Evolutionary conservation across 2,113 vertebrate species (phyloP), one percentile per base, ranked within the genome.

Genomic region (Synchiropus splendidus): DNA sequence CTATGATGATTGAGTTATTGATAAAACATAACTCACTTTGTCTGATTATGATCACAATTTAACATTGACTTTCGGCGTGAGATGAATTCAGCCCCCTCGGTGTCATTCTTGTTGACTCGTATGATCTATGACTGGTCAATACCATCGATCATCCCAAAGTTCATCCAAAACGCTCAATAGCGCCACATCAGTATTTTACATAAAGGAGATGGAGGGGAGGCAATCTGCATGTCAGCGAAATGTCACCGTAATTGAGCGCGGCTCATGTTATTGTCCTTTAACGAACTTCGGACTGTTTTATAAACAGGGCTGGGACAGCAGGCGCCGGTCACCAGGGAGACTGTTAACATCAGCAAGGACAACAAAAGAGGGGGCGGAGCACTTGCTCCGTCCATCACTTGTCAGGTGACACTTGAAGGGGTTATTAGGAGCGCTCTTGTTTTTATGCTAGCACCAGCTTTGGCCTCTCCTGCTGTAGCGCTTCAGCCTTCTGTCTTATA

Each of bases 21-120:
- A 93, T 91, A 90, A 83, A 65, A 86, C 87, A 88, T 91, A 88
- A 89, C 87, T 89, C 87, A 90, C 83, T 88, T 89, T 88, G 89
- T 88, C 87, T 85, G 81, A 81, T 84, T 85, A 85, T 89, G 89
- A 92, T 92, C 89, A 87, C 89, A 90, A 87, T 88, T 88, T 86
- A 81, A 85, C 86, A 85, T 84, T 83, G 88, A 83, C 83, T 84
- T 82, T 85, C 81, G 70, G 27, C 48, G 73, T 83, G 83, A 83
- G 62, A 85, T 86, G 88, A 90, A 87, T 88, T 88, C 79, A 80
- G 84, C 82, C 81, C 86, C 82, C 21, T 78, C 75, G 78, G 85
- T 84, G 85, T 73, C 78, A 86, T 84, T 83, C 82, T 88, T 86
- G 86, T 89, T 89, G 88, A 85, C 88, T 87, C 67, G 80, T 79